phyloP scores from a whole-genome alignment of 2,113 vertebrate species.

The Bostrychus sinensis region DNA sequence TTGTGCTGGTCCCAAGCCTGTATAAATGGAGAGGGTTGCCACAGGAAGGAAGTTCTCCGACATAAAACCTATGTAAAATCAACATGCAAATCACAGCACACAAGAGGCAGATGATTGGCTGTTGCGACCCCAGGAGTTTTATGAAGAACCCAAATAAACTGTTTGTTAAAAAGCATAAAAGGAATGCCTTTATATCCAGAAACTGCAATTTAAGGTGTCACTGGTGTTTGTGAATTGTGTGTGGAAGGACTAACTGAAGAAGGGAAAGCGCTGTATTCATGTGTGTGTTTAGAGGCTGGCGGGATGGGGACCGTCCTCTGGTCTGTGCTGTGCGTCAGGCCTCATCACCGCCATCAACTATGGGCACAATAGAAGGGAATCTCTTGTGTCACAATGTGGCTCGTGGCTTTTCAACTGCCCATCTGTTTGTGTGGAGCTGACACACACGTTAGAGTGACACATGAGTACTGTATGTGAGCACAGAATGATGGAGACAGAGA shows the following conservation, averaged over 20 bases:
- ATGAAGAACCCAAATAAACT: no score
- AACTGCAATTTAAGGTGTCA: neutral
- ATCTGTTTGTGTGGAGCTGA: slow-evolving; percentile 79
- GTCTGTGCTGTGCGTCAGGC: slow-evolving; percentile 33
- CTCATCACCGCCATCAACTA: slow-evolving; percentile 58
- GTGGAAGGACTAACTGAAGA: slow-evolving; percentile 4
- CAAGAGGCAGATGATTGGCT: no score
- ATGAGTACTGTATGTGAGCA: slow-evolving; percentile 1
- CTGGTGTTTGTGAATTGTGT: slow-evolving; percentile 12
- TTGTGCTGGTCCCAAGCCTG: no score
- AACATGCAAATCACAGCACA: no score
- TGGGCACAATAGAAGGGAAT: slow-evolving; percentile 73
- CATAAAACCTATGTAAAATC: no score
- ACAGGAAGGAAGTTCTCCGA: no score
- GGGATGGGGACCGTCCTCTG: slow-evolving; percentile 33
- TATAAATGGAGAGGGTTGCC: no score
- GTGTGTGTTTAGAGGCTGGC: slow-evolving; percentile 15
- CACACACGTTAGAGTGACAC: slow-evolving; percentile 51
- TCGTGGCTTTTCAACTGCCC: slow-evolving; percentile 82
- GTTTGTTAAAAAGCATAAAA: no score
- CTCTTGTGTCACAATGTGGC: slow-evolving; percentile 81
- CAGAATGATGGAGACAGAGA: slow-evolving; percentile 31
- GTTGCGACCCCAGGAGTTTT: no score
- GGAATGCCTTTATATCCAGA: no score
- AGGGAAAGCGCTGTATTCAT: slow-evolving; percentile 10